Evolutionary conservation across 2,113 vertebrate species (phyloP).

Genomic region (Pterocles burchelli): DNA sequence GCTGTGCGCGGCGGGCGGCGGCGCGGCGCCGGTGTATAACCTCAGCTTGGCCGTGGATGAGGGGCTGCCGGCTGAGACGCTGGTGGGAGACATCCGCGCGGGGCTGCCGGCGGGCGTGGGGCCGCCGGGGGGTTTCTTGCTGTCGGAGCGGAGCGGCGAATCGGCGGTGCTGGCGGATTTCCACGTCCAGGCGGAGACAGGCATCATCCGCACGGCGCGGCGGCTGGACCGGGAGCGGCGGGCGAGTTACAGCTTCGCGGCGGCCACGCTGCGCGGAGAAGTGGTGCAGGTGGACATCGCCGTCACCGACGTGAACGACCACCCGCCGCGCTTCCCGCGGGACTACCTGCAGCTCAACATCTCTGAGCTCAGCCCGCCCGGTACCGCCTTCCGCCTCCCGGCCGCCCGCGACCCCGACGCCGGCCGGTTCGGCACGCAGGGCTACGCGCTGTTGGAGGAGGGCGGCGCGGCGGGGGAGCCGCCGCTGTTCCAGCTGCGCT

Average conservation of each 20-base stretch:
- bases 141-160: slow-evolving; percentile 88
- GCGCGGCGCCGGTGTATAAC: slow-evolving; percentile 80
- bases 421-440: slow-evolving; percentile 80
- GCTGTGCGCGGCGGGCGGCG: slow-evolving; percentile 48
- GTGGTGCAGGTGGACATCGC: slow-evolving; percentile 85
- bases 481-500: slow-evolving; percentile 65
- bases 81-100: slow-evolving; percentile 86
- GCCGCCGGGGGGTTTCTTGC: slow-evolving; percentile 82
- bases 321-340: slow-evolving; percentile 81
- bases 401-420: slow-evolving; percentile 84
- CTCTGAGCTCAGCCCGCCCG: slow-evolving; percentile 84
- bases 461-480: neutral
- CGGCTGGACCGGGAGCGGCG: slow-evolving; percentile 86
- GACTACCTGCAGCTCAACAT: slow-evolving; percentile 75
- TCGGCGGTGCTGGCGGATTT: slow-evolving; percentile 88
- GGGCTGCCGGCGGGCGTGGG: slow-evolving; percentile 67
- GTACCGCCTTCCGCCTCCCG: slow-evolving; percentile 83
- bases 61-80: slow-evolving; percentile 83
- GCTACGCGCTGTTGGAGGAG: slow-evolving; percentile 79
- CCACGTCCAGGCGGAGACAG: slow-evolving; percentile 86
- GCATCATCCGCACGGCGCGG: slow-evolving; percentile 87
- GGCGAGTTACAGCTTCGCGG: slow-evolving; percentile 87
- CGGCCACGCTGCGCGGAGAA: slow-evolving; percentile 85
- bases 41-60: slow-evolving; percentile 86
- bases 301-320: slow-evolving; percentile 89